These are phyloP conservation scores for Pseudomugil tenellus DNA, from an alignment of 2,797 vertebrate species.

Conservation along the genomic window DNA sequence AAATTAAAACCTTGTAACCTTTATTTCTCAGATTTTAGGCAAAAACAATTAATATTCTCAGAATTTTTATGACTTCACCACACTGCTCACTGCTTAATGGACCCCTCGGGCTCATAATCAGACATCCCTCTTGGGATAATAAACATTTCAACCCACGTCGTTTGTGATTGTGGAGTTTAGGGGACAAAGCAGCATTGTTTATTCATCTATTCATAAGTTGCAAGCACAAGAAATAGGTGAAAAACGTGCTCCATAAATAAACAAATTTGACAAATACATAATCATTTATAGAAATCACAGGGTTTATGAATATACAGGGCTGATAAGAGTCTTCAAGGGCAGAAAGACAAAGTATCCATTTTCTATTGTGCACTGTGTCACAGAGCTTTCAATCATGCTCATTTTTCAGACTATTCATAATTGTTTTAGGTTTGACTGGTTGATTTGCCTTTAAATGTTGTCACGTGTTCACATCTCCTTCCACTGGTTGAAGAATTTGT, in stretches of 20 bases:
- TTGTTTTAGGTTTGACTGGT: neutral
- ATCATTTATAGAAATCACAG: too few relatives aligned
- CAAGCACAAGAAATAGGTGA: neutral
- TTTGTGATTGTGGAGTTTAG: slow-evolving; percentile 6
- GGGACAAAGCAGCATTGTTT: neutral
- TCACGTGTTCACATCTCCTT: neutral
- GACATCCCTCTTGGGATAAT: neutral
- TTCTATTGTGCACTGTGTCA: neutral
- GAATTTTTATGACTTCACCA: slow-evolving; percentile 14
- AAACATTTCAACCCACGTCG: neutral
- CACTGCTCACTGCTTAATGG: neutral
- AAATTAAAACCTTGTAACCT: neutral
- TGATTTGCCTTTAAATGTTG: neutral
- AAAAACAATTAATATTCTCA: neutral
- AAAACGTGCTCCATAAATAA: neutral
- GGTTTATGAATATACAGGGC: too few relatives aligned
- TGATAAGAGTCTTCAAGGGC: too few relatives aligned
- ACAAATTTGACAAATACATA: too few relatives aligned
- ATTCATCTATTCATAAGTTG: neutral
- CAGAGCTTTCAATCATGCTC: neutral
- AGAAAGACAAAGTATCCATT: neutral
- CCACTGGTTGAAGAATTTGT: neutral
- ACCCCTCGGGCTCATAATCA: slow-evolving; percentile 2
- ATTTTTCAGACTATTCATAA: neutral
- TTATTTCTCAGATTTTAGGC: neutral